Evolutionary conservation across 2,113 vertebrate species (phyloP).

Genomic region (Fregetta grallaria): DNA sequence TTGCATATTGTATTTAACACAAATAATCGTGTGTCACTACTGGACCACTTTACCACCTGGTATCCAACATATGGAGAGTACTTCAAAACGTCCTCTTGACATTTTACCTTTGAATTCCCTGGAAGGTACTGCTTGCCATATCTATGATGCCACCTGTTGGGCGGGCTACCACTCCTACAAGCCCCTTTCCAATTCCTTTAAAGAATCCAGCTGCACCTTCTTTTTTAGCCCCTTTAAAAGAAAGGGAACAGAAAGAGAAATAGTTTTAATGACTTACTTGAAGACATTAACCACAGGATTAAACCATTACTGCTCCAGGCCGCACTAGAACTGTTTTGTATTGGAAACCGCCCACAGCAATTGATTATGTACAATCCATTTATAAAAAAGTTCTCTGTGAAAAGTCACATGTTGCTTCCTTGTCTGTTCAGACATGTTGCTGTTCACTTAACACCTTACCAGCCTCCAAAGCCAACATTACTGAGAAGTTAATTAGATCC

Average conservation of each 20-base stretch:
- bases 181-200: slow-evolving; percentile 95
- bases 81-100: too few relatives aligned
- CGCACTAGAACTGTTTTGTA: background rate
- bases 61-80: fast-evolving
- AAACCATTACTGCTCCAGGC: background rate
- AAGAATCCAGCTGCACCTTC: slow-evolving; percentile 97
- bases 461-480: background rate
- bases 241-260: background rate
- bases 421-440: background rate
- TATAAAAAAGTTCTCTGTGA: background rate
- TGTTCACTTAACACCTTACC: background rate
- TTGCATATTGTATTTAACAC: background rate
- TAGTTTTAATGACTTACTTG: background rate
- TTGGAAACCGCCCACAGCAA: background rate
- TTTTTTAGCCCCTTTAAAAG: slow-evolving; percentile 87
- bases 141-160: slow-evolving; percentile 94
- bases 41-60: background rate
- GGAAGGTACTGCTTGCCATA: slow-evolving; percentile 98
- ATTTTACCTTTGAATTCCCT: slow-evolving; percentile 94
- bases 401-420: background rate
- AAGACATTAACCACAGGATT: background rate
- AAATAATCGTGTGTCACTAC: background rate
- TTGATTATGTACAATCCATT: fast-evolving
- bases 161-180: slow-evolving; percentile 92
- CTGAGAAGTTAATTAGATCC: background rate